A percentile compares a stretch with the other conserved stretches of the same genome.
Evolutionary conservation across 2,113 vertebrate species (phyloP).

Genomic region (Solea solea): DNA sequence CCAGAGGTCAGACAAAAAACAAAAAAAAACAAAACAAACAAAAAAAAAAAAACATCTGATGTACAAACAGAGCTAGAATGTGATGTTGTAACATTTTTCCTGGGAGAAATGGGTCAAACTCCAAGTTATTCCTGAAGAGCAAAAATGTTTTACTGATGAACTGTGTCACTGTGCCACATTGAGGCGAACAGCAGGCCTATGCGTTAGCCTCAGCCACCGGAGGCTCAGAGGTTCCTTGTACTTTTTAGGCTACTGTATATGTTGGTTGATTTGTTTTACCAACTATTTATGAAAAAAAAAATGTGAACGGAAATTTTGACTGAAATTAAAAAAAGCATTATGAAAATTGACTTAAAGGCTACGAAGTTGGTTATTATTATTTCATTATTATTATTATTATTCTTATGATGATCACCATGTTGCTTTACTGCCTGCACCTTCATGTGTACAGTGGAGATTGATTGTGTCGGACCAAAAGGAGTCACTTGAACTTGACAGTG

Average conservation of each 20-base stretch:
- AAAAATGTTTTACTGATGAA: conserved; percentile 83
- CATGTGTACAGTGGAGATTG: conserved; percentile 28
- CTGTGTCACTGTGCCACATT: conserved; percentile 84
- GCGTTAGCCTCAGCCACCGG: conserved; percentile 69
- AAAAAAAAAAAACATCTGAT: conserved; percentile 53
- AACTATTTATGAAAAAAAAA: conserved; percentile 83
- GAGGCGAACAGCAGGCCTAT: conserved; percentile 77
- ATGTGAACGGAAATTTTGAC: conserved; percentile 84
- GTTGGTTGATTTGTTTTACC: conserved; percentile 83
- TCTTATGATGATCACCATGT: conserved; percentile 18
- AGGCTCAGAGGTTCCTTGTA: conserved; percentile 72
- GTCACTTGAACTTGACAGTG: conserved; percentile 84
- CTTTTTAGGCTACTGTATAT: conserved; percentile 82
- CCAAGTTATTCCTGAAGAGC: conserved; percentile 83
- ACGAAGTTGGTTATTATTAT: conserved; percentile 66
- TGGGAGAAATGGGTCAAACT: conserved; percentile 82
- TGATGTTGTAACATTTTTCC: conserved; percentile 83
- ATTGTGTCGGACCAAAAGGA: conserved; percentile 60
- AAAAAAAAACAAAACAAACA: conserved; percentile 53
- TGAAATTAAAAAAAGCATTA: conserved; percentile 84
- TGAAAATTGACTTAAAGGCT: conserved; percentile 76
- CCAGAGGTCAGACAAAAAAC: conserved; percentile 74
- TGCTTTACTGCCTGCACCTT: conserved; percentile 51
- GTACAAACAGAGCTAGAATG: conserved; percentile 82
- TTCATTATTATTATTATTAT: neutral